phyloP scores from a whole-genome alignment of 1,140 invertebrate genomes.

The Sarcophaga bullata region DNA sequence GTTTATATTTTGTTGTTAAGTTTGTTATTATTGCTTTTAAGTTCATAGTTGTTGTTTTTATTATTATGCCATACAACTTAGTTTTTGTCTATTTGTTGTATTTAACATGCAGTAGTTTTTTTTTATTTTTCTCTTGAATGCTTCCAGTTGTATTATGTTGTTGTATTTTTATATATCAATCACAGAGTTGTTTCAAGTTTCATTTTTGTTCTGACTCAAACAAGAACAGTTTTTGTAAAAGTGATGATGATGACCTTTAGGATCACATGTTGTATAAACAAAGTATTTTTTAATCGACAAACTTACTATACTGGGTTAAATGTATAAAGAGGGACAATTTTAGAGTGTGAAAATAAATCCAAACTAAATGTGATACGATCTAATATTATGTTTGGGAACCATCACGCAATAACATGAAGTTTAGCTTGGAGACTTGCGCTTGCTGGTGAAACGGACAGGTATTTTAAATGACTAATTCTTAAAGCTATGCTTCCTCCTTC shows the following conservation, averaged over 20 bases:
- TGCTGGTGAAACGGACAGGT: too few species aligned
- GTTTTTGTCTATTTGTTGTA: background rate
- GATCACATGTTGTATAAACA: background rate
- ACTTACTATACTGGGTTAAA: too few species aligned
- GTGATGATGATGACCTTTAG: background rate
- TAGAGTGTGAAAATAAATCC: too few species aligned
- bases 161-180: background rate
- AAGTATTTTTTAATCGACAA: background rate
- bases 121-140: background rate
- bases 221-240: background rate
- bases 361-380: too few species aligned
- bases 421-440: too few species aligned
- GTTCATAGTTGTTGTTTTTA: background rate
- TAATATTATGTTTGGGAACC: too few species aligned
- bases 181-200: background rate
- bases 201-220: background rate
- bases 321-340: too few species aligned
- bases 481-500: too few species aligned
- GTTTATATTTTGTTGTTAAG: too few species aligned
- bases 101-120: background rate
- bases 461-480: too few species aligned
- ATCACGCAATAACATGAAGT: too few species aligned
- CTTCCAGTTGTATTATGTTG: background rate
- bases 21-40: background rate
- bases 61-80: background rate